Base-by-base conservation (phyloP, 2,797 vertebrate species). In the Sebastes taczanowskii region DNA sequence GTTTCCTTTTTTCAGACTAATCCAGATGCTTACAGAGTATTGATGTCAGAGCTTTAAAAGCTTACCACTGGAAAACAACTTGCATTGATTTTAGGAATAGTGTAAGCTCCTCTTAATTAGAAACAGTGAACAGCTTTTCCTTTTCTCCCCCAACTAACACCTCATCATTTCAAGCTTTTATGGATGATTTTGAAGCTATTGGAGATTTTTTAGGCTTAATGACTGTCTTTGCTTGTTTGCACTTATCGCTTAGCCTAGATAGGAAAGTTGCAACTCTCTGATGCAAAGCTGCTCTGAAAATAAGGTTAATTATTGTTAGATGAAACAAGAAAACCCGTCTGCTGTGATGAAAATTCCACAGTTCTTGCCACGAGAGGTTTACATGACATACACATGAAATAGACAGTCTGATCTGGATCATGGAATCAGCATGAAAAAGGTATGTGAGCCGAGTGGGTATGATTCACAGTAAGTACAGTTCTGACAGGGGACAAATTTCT, bases 281-380 rank as follows among this genome's bases (percentile, higher is more conserved):
- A 67, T 68, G 29, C 32, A 81, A 78, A 72, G 61, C 20, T 8
- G 30, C 66, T 55, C 65, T 20, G 61, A 68, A 90, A 90, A 90
- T 74, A 75, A 74, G 56, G 68, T 77, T 64, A 32, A 77, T 80
- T 85, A 87, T 90, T 86, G 89, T 90, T 71, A 80, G 84, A 86
- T 82, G 11, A 90, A 88, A 86, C 38, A 27, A 60, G n/a, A 72
- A 70, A 49, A 66, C 2, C 20, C 55, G 32, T 78, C 32, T 70
- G 35, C 66, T 53, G 27, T 32, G 25, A 14, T 64, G 29, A 62
- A 75, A 70, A 22, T 60, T 78, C 29, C 38, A 27, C 23, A 34
- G 53, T 60, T 71, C 14, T 11, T 77, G 52, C 22, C n/a, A 60
- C 1, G 10, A 16, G 34, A 74, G 7, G 25, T 71, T 66, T 66